Percentiles rank a stretch among this genome's conserved stretches.
Conservation (phyloP, 2,113 vertebrate species). For the Malurus elegans region DNA sequence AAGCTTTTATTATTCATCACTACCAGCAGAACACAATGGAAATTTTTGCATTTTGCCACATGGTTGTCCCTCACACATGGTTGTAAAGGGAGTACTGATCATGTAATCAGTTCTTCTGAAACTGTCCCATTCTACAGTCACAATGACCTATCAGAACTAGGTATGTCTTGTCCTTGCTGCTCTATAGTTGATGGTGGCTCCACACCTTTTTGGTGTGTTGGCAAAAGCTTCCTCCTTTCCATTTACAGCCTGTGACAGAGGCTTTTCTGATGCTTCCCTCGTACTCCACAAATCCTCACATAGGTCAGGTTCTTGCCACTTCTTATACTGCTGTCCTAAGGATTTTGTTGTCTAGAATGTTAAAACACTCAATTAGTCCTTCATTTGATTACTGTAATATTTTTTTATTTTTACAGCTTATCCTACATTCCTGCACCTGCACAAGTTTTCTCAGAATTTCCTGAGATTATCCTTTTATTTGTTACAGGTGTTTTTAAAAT, state of each 20-base stretch:
- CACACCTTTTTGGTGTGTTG: neutral
- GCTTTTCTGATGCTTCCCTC: neutral
- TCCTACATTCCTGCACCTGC: neutral
- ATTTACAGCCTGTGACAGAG: neutral
- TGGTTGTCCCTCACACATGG: neutral
- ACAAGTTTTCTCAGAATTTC: neutral
- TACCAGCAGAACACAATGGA: neutral
- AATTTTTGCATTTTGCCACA: neutral
- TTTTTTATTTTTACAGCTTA: neutral
- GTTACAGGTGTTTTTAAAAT: neutral
- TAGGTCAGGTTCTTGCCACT: neutral
- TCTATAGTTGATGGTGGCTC: neutral
- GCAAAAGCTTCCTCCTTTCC: neutral
- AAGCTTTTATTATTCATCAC: neutral
- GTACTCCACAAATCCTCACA: neutral
- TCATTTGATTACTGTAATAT: neutral
- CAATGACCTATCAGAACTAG: neutral
- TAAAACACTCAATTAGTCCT: neutral
- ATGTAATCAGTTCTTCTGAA: fast-evolving
- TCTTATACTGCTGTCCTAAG: neutral
- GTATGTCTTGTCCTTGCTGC: neutral
- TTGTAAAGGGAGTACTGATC: neutral
- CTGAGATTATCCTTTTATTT: neutral
- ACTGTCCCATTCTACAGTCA: neutral
- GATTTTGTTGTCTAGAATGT: neutral